Evolutionary conservation across 2,888 invertebrate genomes (phyloP).

Genomic region (Epirrhoe tristata): DNA sequence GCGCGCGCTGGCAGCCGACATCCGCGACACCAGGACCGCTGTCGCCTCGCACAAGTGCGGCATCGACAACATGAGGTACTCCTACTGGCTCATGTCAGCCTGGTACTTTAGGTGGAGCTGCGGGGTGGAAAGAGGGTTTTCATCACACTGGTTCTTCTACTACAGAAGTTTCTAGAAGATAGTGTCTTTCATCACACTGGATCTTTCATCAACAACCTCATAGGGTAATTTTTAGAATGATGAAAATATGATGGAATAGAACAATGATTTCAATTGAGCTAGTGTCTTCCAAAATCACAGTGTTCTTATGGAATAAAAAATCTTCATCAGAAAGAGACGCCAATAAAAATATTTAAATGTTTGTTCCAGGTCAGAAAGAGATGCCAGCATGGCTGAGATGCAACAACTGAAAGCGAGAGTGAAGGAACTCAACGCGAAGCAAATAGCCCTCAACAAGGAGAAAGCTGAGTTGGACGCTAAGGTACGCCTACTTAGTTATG

Average conservation of each 20-base stretch:
- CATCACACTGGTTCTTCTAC: neutral
- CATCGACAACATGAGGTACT: slow-evolving; percentile 96
- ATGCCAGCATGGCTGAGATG: slow-evolving; percentile 95
- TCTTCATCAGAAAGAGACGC: too few species aligned
- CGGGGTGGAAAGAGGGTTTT: too few species aligned
- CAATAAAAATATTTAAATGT: neutral
- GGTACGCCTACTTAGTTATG: slow-evolving; percentile 49
- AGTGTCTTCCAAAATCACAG: too few species aligned
- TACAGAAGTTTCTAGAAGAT: neutral
- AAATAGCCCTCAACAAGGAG: slow-evolving; percentile 93
- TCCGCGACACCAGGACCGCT: slow-evolving; percentile 86
- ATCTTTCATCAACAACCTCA: neutral
- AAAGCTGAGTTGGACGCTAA: slow-evolving; percentile 92
- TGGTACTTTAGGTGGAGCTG: neutral
- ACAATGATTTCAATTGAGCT: too few species aligned
- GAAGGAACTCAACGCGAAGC: slow-evolving; percentile 93
- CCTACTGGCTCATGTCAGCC: neutral
- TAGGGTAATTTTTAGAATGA: neutral
- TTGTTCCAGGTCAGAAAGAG: slow-evolving; percentile 89
- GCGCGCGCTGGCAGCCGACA: slow-evolving; percentile 70
- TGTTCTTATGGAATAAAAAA: too few species aligned
- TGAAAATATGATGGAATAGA: too few species aligned
- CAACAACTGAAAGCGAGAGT: slow-evolving; percentile 91
- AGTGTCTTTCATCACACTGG: neutral
- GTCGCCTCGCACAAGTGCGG: slow-evolving; percentile 96